Conservation (phyloP, 2,888 invertebrate genomes). For the Siphonodentalium dalli region DNA sequence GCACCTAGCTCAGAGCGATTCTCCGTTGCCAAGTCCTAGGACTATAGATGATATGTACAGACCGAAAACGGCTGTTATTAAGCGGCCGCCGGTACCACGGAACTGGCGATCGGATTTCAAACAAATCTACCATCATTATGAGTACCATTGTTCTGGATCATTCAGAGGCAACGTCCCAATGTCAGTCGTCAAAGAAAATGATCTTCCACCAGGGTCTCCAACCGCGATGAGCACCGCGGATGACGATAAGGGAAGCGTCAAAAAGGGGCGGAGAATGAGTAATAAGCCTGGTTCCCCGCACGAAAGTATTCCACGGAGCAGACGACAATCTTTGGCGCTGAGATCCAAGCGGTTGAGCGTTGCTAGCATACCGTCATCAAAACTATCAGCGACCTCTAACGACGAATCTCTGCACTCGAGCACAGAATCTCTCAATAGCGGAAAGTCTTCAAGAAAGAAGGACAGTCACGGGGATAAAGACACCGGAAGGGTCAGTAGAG, state of each 20-base stretch:
- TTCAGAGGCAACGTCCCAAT: slow-evolving; percentile 38
- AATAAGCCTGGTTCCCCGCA: slow-evolving; percentile 29
- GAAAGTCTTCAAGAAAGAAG: slow-evolving; percentile 38
- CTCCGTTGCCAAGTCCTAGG: slow-evolving; percentile 14
- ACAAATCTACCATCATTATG: slow-evolving; percentile 41
- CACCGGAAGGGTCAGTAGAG: too few species aligned
- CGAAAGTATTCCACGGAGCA: too few species aligned
- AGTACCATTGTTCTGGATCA: slow-evolving; percentile 51
- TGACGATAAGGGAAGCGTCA: slow-evolving; percentile 9
- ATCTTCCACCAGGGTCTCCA: slow-evolving; percentile 27
- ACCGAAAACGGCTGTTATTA: slow-evolving; percentile 32
- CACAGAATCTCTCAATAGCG: slow-evolving; percentile 39
- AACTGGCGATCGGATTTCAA: slow-evolving; percentile 46
- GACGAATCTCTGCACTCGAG: slow-evolving; percentile 40
- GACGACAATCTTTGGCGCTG: too few species aligned
- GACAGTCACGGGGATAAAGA: too few species aligned
- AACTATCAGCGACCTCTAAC: slow-evolving; percentile 24
- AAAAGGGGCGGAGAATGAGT: slow-evolving; percentile 15
- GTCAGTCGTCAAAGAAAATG: slow-evolving; percentile 3
- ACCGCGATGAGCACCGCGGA: slow-evolving; percentile 27
- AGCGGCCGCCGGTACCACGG: slow-evolving; percentile 23
- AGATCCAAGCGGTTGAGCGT: background rate
- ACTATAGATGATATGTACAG: slow-evolving; percentile 20
- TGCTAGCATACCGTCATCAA: background rate
- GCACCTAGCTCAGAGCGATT: slow-evolving; percentile 19